A percentile compares a stretch with the other conserved stretches of the same genome.
phyloP scores from a whole-genome alignment of 2,888 invertebrate species.

The Drosophila emarginata region DNA sequence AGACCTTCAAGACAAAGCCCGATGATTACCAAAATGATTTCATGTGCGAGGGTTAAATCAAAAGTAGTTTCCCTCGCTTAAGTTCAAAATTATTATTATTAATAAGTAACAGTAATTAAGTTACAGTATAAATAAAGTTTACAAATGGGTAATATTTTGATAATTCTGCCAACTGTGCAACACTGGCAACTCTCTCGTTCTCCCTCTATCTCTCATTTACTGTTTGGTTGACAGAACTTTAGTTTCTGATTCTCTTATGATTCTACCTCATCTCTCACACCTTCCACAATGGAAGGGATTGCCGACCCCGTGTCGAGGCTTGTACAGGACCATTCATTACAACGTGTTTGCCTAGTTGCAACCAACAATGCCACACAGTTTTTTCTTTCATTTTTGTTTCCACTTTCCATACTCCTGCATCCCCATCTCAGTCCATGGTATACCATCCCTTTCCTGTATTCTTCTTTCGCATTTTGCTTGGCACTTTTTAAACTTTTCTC shows the following conservation, averaged over 20 bases:
- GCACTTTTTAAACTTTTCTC: slow-evolving; percentile 72
- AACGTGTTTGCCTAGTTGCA: slow-evolving; percentile 58
- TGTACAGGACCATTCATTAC: slow-evolving; percentile 65
- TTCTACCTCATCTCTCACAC: slow-evolving; percentile 18
- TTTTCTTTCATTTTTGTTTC: slow-evolving; percentile 24
- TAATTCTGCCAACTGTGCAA: not conserved
- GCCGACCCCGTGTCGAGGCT: slow-evolving; percentile 23
- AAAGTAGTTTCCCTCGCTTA: not conserved
- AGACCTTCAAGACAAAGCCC: not conserved
- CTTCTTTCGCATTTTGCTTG: slow-evolving; percentile 24
- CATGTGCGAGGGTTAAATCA: not conserved
- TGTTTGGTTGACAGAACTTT: not conserved
- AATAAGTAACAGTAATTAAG: not conserved
- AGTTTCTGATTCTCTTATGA: not conserved
- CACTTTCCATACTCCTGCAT: slow-evolving; percentile 5
- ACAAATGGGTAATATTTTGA: no score
- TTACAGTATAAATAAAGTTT: not conserved
- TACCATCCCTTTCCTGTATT: not conserved
- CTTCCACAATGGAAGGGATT: slow-evolving; percentile 36
- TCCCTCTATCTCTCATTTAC: not conserved
- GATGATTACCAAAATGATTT: not conserved
- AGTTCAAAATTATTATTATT: no score
- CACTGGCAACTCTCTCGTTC: not conserved
- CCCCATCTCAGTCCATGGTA: not conserved
- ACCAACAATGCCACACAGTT: slow-evolving; percentile 69